Evolutionary conservation across 2,888 invertebrate species (phyloP), one percentile per base, ranked within the genome.

Genomic region (Tiphia femorata): DNA sequence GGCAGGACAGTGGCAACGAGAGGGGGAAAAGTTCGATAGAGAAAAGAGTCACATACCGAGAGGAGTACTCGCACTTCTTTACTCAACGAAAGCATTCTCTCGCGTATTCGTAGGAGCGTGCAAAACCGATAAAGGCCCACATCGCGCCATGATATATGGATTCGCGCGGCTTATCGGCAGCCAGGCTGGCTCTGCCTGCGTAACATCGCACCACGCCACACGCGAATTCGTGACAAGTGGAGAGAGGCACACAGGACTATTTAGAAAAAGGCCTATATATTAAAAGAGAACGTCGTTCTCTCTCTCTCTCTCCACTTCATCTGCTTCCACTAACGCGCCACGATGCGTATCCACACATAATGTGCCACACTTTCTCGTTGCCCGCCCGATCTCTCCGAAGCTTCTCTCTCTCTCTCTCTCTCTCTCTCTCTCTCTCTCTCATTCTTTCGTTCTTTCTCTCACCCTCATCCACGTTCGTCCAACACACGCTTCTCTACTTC

Each of bases 81-180:
- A 23, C 49, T 33, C 25, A 35, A 17, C 14, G 30, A 50, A 48
- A 21, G 25, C 38, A 44, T 56, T 27, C 21, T 16, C 23, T 19
- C 17, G 27, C 37, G 50, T 16, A 35, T 16, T 8, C 16, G 48
- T 12, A 20, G 37, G 38, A 35, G 51, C 51, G 21, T 14, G 21
- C 5, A 42, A 2, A 19, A 37, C 58, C 51, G 58, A 56, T 48
- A 56, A 55, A 49, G 57, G 37, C 10, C 19, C 20, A 17, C 21
- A 35, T 21, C 35, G 17, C 16, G 25, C 46, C 27, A 50, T 33
- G 54, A 64, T 49, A 33, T 43, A 53, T 33, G 46, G 50, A 56
- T 50, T 52, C 42, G n/a, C 23, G 21, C 37, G 37, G 33, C 37
- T 55, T 58, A 61, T 60, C 52, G 30, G 8, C 25, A 40, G 49